These are phyloP conservation scores for Erpornis zantholeuca DNA, from an alignment of 2,113 vertebrate genomes.

Conservation along the genomic window DNA sequence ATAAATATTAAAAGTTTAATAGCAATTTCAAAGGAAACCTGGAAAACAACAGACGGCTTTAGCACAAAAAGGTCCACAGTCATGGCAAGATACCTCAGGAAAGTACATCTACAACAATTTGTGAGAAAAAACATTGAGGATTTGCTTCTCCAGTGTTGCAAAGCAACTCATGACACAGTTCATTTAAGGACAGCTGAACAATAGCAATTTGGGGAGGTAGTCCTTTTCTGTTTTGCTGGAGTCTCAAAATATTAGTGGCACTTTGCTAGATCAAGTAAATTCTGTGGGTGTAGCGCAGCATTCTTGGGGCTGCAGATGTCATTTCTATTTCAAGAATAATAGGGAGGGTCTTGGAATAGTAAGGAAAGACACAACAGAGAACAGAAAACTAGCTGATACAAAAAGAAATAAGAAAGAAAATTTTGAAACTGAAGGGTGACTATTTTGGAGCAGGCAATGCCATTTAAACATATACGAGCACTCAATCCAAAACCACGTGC, in stretches of 20 bases:
- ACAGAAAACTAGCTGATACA: background rate
- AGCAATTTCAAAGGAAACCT: background rate
- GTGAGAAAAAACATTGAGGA: background rate
- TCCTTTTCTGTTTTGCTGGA: background rate
- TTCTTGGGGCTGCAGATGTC: background rate
- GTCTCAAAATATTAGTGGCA: background rate
- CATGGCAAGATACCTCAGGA: background rate
- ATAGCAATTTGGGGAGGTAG: background rate
- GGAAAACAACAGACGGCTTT: background rate
- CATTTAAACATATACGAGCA: background rate
- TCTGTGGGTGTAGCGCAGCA: background rate
- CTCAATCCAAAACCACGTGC: background rate
- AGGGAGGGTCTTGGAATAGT: background rate
- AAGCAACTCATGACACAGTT: background rate
- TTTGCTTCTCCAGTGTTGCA: background rate
- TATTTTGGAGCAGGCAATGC: background rate
- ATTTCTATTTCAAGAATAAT: constrained; percentile 23
- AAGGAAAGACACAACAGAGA: background rate
- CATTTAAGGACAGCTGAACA: background rate
- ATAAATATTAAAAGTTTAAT: background rate
- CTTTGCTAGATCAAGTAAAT: background rate
- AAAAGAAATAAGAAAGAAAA: background rate
- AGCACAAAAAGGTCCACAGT: background rate
- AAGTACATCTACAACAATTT: background rate
- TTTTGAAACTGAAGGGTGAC: background rate